Evolutionary conservation across 1,140 invertebrate genomes (phyloP).

Genomic region (Penaeus indicus): DNA sequence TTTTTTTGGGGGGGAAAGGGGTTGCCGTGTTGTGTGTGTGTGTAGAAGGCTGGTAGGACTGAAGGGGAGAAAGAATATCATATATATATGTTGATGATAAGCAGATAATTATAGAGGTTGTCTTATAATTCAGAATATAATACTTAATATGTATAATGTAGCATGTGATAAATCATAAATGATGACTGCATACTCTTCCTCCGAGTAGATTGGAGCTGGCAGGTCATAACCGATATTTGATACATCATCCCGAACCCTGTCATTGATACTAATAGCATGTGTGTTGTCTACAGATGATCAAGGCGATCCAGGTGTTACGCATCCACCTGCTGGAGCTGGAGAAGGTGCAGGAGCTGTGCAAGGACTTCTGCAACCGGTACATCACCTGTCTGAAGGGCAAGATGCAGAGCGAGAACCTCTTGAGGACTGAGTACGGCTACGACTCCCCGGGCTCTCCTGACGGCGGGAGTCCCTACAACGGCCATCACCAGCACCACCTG

Average conservation of each 20-base stretch:
- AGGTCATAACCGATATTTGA: too few relatives aligned
- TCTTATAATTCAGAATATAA: too few relatives aligned
- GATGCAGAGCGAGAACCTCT: slow-evolving; percentile 94
- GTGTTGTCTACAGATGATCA: slow-evolving; percentile 86
- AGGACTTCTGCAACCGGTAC: slow-evolving; percentile 96
- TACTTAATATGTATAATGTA: too few relatives aligned
- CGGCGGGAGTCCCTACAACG: slow-evolving; percentile 64
- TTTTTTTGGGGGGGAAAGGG: not conserved
- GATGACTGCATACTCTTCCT: too few relatives aligned
- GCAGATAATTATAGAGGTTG: too few relatives aligned
- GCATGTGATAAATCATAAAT: too few relatives aligned
- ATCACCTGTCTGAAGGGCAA: slow-evolving; percentile 96
- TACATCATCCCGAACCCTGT: not conserved
- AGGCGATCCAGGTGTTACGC: slow-evolving; percentile 95
- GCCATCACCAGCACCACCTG: slow-evolving; percentile 64
- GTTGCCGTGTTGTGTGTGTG: not conserved
- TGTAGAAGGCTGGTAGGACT: not conserved
- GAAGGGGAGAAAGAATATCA: too few relatives aligned
- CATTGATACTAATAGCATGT: slow-evolving; percentile 6
- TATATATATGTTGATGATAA: too few relatives aligned
- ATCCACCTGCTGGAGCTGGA: slow-evolving; percentile 96
- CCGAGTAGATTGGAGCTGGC: too few relatives aligned
- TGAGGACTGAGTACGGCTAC: slow-evolving; percentile 80
- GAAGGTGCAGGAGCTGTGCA: slow-evolving; percentile 96
- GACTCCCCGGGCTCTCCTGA: slow-evolving; percentile 68